A percentile compares a stretch with the other conserved stretches of the same genome.
phyloP scores from a whole-genome alignment of 2,888 invertebrate species.

The Ophion ellenae region DNA sequence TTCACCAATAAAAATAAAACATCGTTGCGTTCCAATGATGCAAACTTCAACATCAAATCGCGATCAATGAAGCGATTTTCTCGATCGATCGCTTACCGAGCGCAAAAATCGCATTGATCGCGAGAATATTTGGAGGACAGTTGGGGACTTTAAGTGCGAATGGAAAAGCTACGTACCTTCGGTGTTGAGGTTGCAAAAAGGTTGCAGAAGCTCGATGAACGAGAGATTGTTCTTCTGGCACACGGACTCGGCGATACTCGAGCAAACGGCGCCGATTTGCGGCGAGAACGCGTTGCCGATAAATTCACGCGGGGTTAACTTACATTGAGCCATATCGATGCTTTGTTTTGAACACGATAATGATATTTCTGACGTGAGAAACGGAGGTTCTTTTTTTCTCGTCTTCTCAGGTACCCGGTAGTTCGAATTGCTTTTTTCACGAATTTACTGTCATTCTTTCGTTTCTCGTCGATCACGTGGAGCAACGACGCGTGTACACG shows the following conservation, averaged over 20 bases:
- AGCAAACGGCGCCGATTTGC: constrained; percentile 93
- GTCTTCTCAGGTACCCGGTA: constrained; percentile 41
- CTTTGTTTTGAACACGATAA: constrained; percentile 3
- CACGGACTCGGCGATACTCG: constrained; percentile 91
- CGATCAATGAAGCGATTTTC: no score
- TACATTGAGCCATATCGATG: constrained; percentile 85
- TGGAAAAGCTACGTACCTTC: constrained; percentile 86
- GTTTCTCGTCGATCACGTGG: constrained; percentile 13
- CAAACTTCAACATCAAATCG: no score
- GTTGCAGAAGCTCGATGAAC: constrained; percentile 95
- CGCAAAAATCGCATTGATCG: not conserved
- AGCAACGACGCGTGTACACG: constrained; percentile 23
- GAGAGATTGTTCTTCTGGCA: constrained; percentile 96
- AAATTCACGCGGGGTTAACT: constrained; percentile 92
- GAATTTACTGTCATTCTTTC: constrained; percentile 3
- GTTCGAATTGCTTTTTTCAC: constrained; percentile 25
- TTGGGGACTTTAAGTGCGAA: not conserved
- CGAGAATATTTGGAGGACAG: not conserved
- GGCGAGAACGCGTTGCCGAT: constrained; percentile 96
- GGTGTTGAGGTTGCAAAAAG: constrained; percentile 91
- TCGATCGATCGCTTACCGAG: no score
- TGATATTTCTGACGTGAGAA: constrained; percentile 22
- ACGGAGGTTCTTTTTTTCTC: constrained; percentile 18
- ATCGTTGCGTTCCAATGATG: no score
- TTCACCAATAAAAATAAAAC: no score